Percentiles rank a stretch among this genome's conserved stretches.
Conservation (phyloP, 2,888 invertebrate genomes). For the Ceramica pisi region DNA sequence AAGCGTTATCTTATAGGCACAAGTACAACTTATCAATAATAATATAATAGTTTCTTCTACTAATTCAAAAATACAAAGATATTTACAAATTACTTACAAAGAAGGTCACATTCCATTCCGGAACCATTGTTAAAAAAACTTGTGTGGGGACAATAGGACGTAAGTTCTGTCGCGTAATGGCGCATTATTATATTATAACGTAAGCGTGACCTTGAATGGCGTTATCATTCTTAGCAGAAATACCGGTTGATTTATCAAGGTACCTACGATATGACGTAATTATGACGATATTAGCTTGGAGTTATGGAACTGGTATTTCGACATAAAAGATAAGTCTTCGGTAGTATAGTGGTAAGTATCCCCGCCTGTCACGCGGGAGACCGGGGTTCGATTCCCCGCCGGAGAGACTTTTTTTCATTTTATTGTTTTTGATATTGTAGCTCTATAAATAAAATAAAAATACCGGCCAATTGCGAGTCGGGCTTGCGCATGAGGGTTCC, state of each 20-base stretch:
- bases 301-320: background rate
- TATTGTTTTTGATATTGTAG: too few relatives aligned
- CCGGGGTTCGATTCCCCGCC: conserved; percentile 72
- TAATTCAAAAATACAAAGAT: too few relatives aligned
- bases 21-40: too few relatives aligned
- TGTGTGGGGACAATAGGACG: background rate
- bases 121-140: conserved; percentile 2
- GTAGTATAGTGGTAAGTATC: conserved; percentile 91
- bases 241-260: background rate
- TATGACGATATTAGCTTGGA: rapidly evolving
- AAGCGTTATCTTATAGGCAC: too few relatives aligned
- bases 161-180: background rate
- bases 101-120: background rate
- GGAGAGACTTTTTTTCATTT: conserved; percentile 60
- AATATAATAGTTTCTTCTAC: too few relatives aligned
- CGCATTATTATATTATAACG: too few relatives aligned
- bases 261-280: background rate
- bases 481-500: too few relatives aligned
- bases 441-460: too few relatives aligned
- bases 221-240: background rate
- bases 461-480: too few relatives aligned
- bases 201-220: conserved; percentile 5
- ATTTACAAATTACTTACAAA: too few relatives aligned
- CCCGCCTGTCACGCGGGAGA: conserved; percentile 91
- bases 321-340: rapidly evolving